phyloP scores from a whole-genome alignment of 2,113 vertebrate species.

The Heterocephalus glaber region DNA sequence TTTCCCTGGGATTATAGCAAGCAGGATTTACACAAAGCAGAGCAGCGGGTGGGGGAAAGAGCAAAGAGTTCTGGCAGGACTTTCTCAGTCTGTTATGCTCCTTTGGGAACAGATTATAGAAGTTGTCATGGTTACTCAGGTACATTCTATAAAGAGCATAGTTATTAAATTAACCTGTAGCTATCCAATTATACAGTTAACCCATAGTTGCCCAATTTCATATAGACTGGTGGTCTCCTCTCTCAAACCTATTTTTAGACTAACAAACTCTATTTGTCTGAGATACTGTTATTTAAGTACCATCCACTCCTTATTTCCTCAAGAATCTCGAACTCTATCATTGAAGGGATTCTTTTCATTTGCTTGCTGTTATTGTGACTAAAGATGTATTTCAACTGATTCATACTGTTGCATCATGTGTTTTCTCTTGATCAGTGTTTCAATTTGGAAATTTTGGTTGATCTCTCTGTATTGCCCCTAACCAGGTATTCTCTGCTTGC shows the following conservation, averaged over 20 bases:
- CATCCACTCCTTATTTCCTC: background rate
- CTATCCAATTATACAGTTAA: too few species aligned
- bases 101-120: too few species aligned
- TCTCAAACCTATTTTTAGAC: background rate
- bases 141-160: too few species aligned
- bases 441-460: background rate
- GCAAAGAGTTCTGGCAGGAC: too few species aligned
- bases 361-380: background rate
- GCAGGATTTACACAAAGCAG: too few species aligned
- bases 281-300: background rate
- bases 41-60: too few species aligned
- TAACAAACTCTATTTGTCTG: background rate
- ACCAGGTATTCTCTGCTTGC: accelerated
- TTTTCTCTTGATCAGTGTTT: background rate
- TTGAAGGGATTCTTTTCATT: background rate
- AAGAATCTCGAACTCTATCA: background rate
- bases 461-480: background rate
- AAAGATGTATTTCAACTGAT: background rate
- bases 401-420: background rate
- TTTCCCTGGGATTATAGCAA: too few species aligned
- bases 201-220: too few species aligned
- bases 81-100: too few species aligned
- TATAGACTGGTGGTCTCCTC: too few species aligned
- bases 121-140: too few species aligned
- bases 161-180: too few species aligned